Conservation (phyloP, 2,113 vertebrate species). For the Indri indri region DNA sequence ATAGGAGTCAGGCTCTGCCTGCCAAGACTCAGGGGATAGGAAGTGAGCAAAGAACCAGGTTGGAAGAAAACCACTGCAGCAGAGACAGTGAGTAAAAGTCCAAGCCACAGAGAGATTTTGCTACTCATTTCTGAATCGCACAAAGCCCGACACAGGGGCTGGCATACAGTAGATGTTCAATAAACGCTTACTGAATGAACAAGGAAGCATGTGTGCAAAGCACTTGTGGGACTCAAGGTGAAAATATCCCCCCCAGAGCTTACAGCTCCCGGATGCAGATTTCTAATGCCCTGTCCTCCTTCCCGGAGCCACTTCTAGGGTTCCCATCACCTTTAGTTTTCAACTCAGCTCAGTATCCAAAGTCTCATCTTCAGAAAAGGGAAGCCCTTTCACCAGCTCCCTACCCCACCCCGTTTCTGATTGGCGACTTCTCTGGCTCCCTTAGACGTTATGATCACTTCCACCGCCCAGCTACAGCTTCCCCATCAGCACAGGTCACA, state of each 20-base stretch:
- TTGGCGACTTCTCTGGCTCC: not conserved
- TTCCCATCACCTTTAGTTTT: not conserved
- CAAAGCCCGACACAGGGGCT: not conserved
- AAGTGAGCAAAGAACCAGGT: not conserved
- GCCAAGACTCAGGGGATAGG: not conserved
- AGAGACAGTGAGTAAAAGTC: not conserved
- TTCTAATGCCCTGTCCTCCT: not conserved
- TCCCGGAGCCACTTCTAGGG: not conserved
- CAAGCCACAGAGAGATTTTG: not conserved
- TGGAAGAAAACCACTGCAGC: not conserved
- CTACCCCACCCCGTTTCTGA: not conserved
- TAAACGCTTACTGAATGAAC: not conserved
- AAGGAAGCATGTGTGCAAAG: not conserved
- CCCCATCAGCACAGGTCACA: not conserved
- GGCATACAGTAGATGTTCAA: not conserved
- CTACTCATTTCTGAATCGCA: not conserved
- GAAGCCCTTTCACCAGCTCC: not conserved
- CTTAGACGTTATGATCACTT: not conserved
- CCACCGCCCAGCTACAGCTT: not conserved
- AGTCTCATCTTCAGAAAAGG: not conserved
- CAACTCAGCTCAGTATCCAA: not conserved
- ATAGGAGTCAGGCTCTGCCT: not conserved
- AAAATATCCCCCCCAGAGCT: not conserved
- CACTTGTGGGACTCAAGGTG: not conserved
- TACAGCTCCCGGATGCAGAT: not conserved